Base-by-base conservation (phyloP, 2,113 vertebrate species). In the Oreochromis tanganicae region DNA sequence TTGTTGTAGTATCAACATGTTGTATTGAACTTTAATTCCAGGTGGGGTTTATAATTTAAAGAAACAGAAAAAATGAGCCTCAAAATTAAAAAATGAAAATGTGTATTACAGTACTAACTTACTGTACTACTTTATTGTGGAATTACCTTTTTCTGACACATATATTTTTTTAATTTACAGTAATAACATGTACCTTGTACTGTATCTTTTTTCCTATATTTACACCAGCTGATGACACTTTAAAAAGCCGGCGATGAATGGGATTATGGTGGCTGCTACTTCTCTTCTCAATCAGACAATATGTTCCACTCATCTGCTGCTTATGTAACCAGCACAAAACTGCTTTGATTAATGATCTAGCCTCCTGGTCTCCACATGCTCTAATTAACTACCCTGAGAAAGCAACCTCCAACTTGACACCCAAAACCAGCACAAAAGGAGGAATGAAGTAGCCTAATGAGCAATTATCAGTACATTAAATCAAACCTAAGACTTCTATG, bases 271-370 rank as follows among this genome's bases (percentile, higher is more conserved):
- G 55, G 38, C 56, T 81, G 43, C 66, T 50, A 1, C 61, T 79
- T 17, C 16, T 80, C 50, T 59, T 81, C 80, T 78, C 81, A 48
- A 13, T 91, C 32, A 84, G 27, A 61, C 2, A 5, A 4, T 4
- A 7, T 21, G 46, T 61, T 9, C 9, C 19, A 56, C 57, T 79
- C 79, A 83, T 85, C 63, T 87, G 80, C 46, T 59, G 55, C 85
- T 41, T 55, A 87, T 85, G 57, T 68, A 83, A 89, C 85, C 88
- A 86, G 36, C 12, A 27, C 80, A 81, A 21, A 78, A 9, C 48
- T 50, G 17, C 38, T 93, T 83, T 93, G 90, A 93, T 92, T 85
- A 91, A 94, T 92, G 85, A 82, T 8, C 2, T 41, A 63, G 61
- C 54, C 55, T 27, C 46, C 32, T n/a, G 8, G 14, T 81, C 48